Base-by-base conservation (phyloP, 2,797 vertebrate genomes). In the Argya squamiceps region DNA sequence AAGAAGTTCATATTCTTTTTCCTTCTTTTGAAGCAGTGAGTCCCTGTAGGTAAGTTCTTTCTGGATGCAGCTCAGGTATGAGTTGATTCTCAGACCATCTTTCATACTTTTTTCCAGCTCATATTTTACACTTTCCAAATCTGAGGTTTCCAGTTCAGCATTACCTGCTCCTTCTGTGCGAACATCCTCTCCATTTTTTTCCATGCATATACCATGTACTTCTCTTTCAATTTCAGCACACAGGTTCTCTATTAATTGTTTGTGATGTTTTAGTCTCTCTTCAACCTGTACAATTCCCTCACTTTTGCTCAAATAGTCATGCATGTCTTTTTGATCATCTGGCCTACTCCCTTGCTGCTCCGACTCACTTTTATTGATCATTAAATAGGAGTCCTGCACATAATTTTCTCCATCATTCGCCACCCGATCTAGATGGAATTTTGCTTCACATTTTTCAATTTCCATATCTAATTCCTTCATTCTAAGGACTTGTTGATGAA, bases 401-500 rank as follows among this genome's bases (percentile, higher is more conserved):
- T 98, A 98, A 76, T 98, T 98, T 95, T 98, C 97, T 77, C 97
- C 98, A 74, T 98, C 97, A 26, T 97, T 97, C 14, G 97, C 98
- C 36, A 97, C 70, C 26, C 97, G 89, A 71, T 98, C 96, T 11
- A 98, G 92, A 75, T 98, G 98, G 75, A 96, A 96, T 30, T 98
- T 97, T 1, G 98, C 88, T 93, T 99, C 98, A 67, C 98, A 97
- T 80, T 93, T 95, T 91, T 99, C 98, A 3, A 99, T 99, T 95
- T 99, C 98, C 59, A 97, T 70, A 91, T 99, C 99, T 62, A 99
- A 92, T 46, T 99, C 98, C 93, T 98, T 98, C 98, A 99, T 99
- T 77, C 97, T 98, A 58, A 98, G 97, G 68, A 99, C 98, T 96
- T 99, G 99, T 52, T 99, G 99, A 84, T 98, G 98, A 97, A 99